Evolutionary conservation across 2,888 invertebrate genomes (phyloP), one percentile per base, ranked within the genome.

Genomic region (Temnothorax ravouxi): DNA sequence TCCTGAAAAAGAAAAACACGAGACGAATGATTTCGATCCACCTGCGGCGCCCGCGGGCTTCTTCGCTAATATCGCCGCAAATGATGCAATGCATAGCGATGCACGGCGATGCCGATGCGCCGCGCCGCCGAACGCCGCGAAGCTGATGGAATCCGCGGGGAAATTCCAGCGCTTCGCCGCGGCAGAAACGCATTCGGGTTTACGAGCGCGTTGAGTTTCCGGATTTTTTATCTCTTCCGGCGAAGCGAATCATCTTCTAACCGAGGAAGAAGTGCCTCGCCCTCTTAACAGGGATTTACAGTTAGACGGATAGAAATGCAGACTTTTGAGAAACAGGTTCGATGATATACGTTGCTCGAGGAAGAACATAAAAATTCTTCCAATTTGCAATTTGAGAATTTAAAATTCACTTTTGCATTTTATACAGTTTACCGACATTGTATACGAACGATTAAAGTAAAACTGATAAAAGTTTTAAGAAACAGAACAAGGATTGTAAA

Each of bases 171-270:
- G 74, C 41, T 79, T 64, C 79, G 29, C 41, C 62, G 13, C 34
- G 56, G 83, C 54, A 83, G 84, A 84, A 89, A 84, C 80, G 87
- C 84, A 84, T 61, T 67, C 72, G 86, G 29, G 75, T 90, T 91
- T 90, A 90, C 88, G 90, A 87, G 84, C 91, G 85, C 85, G 56
- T 82, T 84, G 74, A 52, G 82, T 86, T 91, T 90, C 86, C 91
- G 90, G 84, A 90, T 86, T 90, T 91, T 90, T 90, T 85, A 67
- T 66, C 52, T 83, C 84, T 88, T 88, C 83, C 87, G 87, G 86
- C 84, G 50, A 74, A 61, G 69, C 72, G 83, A 84, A 82, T 88
- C 87, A 81, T 86, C 83, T 50, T 44, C 59, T 21, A n/a, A 54
- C 21, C 69, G 59, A 54, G 25, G 50, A 77, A 54, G 77, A 77